phyloP scores from a whole-genome alignment of 2,113 vertebrate genomes.

The Melanostigma gelatinosum region DNA sequence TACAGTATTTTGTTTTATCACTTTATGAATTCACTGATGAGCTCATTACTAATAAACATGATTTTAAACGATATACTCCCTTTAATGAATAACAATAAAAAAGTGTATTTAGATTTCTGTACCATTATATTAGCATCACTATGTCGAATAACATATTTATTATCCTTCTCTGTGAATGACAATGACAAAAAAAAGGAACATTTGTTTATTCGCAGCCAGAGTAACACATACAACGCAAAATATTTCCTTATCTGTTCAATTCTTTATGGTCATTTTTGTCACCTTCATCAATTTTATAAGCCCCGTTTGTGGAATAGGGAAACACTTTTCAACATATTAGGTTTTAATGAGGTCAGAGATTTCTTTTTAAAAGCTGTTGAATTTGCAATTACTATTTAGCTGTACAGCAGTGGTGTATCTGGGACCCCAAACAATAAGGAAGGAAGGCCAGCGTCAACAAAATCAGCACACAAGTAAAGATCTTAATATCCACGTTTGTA shows the following conservation, averaged over 20 bases:
- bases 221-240: not conserved
- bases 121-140: not conserved
- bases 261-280: not conserved
- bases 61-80: not conserved
- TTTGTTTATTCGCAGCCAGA: not conserved
- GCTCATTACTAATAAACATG: not conserved
- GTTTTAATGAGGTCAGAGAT: constrained; percentile 5
- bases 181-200: not conserved
- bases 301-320: not conserved
- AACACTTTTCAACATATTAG: not conserved
- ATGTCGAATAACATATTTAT: not conserved
- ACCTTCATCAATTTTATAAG: no score
- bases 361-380: not conserved
- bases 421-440: constrained; percentile 15
- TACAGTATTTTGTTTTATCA: not conserved
- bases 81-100: not conserved
- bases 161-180: not conserved
- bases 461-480: not conserved
- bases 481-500: constrained; percentile 17
- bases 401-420: not conserved
- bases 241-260: not conserved
- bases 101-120: not conserved
- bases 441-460: constrained; percentile 12
- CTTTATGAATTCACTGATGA: not conserved
- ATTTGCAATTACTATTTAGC: not conserved